Conservation (phyloP, 2,888 invertebrate species). For the Aporophyla lueneburgensis region DNA sequence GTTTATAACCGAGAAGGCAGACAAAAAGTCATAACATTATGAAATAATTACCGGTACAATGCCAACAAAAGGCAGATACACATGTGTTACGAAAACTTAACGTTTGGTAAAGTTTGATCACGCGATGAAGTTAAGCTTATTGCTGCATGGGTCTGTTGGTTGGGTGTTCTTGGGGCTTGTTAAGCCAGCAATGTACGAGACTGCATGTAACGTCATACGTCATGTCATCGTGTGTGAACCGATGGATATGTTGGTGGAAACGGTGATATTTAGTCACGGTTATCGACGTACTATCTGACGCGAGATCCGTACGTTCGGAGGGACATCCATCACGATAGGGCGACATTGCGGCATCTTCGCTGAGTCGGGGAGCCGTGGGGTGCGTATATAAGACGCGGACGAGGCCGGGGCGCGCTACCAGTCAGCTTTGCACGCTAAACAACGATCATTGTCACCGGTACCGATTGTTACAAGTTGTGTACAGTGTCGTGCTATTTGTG, state of each 20-base stretch:
- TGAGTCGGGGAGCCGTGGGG: slow-evolving; percentile 78
- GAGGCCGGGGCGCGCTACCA: slow-evolving; percentile 83
- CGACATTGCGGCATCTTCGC: slow-evolving; percentile 84
- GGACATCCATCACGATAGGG: slow-evolving; percentile 80
- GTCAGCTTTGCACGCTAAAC: slow-evolving; percentile 79
- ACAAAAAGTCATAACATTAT: slow-evolving; percentile 76
- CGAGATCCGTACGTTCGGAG: slow-evolving; percentile 72
- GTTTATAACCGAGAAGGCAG: slow-evolving; percentile 78
- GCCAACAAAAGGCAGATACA: slow-evolving; percentile 69
- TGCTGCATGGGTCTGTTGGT: slow-evolving; percentile 58
- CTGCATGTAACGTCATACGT: slow-evolving; percentile 36
- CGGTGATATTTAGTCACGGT: slow-evolving; percentile 76
- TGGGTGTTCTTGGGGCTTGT: slow-evolving; percentile 52
- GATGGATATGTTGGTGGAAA: slow-evolving; percentile 54
- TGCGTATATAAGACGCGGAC: slow-evolving; percentile 83
- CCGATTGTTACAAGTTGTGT: slow-evolving; percentile 76
- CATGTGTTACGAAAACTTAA: slow-evolving; percentile 77
- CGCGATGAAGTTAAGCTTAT: slow-evolving; percentile 72
- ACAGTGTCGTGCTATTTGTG: slow-evolving; percentile 81
- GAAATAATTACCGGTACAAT: slow-evolving; percentile 82
- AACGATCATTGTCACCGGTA: slow-evolving; percentile 78
- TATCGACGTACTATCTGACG: slow-evolving; percentile 73
- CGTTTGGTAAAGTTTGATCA: slow-evolving; percentile 70
- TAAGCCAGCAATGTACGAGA: slow-evolving; percentile 65
- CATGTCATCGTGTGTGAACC: slow-evolving; percentile 51